Percentiles rank a stretch among this genome's conserved stretches.
These are phyloP conservation scores for Acanthisitta chloris DNA, from an alignment of 2,113 vertebrate genomes.

Conservation along the genomic window DNA sequence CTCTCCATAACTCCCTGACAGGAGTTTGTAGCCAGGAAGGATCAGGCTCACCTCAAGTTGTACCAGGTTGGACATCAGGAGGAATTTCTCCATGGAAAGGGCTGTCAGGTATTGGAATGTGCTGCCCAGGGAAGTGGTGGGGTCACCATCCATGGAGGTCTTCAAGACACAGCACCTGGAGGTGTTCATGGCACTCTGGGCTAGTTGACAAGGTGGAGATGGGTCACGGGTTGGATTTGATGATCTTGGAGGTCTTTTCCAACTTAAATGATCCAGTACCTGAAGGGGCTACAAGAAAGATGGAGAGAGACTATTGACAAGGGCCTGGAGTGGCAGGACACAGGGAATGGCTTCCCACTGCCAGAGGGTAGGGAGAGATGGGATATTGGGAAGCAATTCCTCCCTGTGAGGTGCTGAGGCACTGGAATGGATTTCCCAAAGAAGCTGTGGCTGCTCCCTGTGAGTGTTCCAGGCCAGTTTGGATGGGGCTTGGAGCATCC, in stretches of 20 bases:
- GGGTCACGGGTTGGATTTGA: fast-evolving
- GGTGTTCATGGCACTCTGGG: background rate
- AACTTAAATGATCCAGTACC: fast-evolving
- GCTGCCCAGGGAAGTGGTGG: background rate
- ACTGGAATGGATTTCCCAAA: background rate
- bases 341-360: background rate
- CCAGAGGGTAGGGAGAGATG: background rate
- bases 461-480: fast-evolving
- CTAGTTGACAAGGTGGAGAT: background rate
- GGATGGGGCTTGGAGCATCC: background rate
- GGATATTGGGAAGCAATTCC: background rate
- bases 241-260: background rate
- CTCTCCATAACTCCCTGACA: background rate
- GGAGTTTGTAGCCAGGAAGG: background rate
- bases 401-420: background rate
- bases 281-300: background rate
- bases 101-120: background rate
- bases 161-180: too few relatives aligned
- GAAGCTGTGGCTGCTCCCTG: background rate
- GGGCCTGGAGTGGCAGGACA: background rate
- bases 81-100: background rate
- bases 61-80: background rate
- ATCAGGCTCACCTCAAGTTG: background rate
- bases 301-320: background rate
- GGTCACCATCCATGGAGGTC: background rate